Evolutionary conservation across 2,113 vertebrate genomes (phyloP).

Genomic region (Elephas maximus): DNA sequence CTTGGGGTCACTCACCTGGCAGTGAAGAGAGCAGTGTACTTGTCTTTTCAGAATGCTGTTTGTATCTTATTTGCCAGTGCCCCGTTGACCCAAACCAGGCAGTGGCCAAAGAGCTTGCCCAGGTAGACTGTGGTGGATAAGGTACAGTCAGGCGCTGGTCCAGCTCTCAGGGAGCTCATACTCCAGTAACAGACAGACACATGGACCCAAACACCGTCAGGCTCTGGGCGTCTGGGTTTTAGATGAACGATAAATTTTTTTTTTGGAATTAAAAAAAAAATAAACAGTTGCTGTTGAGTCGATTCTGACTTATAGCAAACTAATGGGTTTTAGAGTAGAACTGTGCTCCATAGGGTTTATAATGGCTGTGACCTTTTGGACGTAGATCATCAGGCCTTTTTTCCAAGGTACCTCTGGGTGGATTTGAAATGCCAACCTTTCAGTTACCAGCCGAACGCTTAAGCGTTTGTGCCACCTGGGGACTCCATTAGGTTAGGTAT

Average conservation of each 20-base stretch:
- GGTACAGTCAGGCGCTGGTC: neutral
- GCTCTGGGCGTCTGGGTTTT: neutral
- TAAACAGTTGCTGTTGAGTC: neutral
- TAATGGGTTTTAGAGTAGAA: neutral
- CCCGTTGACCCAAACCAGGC: neutral
- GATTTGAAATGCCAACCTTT: too few relatives aligned
- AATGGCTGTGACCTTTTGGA: neutral
- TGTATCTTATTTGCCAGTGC: neutral
- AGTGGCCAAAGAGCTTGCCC: neutral
- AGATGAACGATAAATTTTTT: neutral
- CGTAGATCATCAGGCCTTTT: too few relatives aligned
- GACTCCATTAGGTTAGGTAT: too few relatives aligned
- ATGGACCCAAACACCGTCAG: accelerated
- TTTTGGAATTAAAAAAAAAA: neutral
- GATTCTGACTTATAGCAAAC: neutral
- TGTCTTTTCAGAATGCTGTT: neutral
- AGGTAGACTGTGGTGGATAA: too few relatives aligned
- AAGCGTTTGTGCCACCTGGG: too few relatives aligned
- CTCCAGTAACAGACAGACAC: neutral
- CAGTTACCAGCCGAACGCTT: too few relatives aligned
- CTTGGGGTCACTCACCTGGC: neutral
- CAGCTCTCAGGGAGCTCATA: neutral
- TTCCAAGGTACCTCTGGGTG: too few relatives aligned
- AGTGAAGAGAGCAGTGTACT: neutral
- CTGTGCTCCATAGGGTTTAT: neutral